Evolutionary conservation across 1,140 invertebrate genomes (phyloP), one percentile per base, ranked within the genome.

Genomic region (Pemphigus obesinymphae): DNA sequence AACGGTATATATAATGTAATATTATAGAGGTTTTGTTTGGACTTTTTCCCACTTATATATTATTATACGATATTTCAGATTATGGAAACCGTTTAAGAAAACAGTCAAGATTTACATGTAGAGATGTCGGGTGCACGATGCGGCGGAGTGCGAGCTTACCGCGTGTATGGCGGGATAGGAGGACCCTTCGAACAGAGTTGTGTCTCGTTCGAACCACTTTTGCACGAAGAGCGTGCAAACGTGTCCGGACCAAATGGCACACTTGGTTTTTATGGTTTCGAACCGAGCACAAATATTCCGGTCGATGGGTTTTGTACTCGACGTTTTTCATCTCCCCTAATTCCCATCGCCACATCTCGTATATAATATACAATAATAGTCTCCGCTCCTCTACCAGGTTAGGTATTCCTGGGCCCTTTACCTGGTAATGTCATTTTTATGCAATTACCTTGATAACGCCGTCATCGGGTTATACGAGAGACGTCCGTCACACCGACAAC

Each of bases 151-250:
- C 4, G 37, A 23, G 10, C 20, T 50, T 50, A 50, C 2, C n/a
- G n/a, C 10, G 23, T 29, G 6, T 6, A 58, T n/a, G n/a, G n/a
- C n/a, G n/a, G n/a, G n/a, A n/a, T n/a, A n/a, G n/a, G 20, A 34
- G 4, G 8, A 58, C 31, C 10, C 15, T n/a, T n/a, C 53, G 7
- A 58, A 34, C 26, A 48, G 17, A 50, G 20, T 20, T 23, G 20
- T 78, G 61, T 55, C 34, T 55, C 34, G 34, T 55, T 78, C 2
- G 50, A 78, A 78, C 75, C 75, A 78, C 34, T 78, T 78, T 55
- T 37, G 50, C 23, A 23, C 20, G 23, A 58, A 78, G 26, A 40
- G 15, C 6, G 31, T 78, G 75, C 48, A 58, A 78, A 78, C 34
- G 34, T 58, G 37, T 78, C 53, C 2, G 0, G 75, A 78, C 34